Evolutionary conservation across 2,888 invertebrate genomes (phyloP).

Genomic region (Panorpa germanica): DNA sequence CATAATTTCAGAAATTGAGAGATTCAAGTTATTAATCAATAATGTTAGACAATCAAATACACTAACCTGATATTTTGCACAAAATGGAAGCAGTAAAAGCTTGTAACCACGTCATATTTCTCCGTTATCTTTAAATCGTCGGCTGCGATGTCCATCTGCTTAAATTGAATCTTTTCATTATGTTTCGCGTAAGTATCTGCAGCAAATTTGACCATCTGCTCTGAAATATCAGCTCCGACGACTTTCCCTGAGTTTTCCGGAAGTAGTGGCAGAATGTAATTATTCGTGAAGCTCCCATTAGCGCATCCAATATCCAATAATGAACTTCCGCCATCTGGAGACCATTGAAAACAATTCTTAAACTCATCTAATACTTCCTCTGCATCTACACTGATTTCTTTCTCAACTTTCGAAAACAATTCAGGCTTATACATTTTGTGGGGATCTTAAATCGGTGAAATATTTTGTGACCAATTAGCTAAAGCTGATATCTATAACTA

Average conservation of each 20-base stretch:
- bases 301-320: constrained; percentile 58
- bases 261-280: constrained; percentile 39
- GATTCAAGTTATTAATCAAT: too few species aligned
- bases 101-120: constrained; percentile 55
- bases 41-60: too few species aligned
- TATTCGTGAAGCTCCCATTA: constrained; percentile 46
- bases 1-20: too few species aligned
- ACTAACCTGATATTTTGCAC: constrained; percentile 48
- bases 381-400: too few species aligned
- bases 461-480: too few species aligned
- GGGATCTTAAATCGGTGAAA: too few species aligned
- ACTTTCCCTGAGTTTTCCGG: constrained; percentile 31
- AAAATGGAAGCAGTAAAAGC: constrained; percentile 69
- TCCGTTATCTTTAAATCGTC: constrained; percentile 26
- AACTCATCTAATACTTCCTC: constrained; percentile 43
- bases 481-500: too few species aligned
- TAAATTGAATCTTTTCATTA: constrained; percentile 27
- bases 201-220: constrained; percentile 50
- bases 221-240: constrained; percentile 49
- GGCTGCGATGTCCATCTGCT: constrained; percentile 41
- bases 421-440: too few species aligned
- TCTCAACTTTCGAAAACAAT: too few species aligned
- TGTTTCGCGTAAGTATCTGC: constrained; percentile 30
- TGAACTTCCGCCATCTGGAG: constrained; percentile 25
- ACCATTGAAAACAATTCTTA: constrained; percentile 34